Percentiles rank a stretch among this genome's conserved stretches.
Evolutionary conservation across 2,113 vertebrate species (phyloP).

Genomic region (Cyphomyrus discorhynchus): DNA sequence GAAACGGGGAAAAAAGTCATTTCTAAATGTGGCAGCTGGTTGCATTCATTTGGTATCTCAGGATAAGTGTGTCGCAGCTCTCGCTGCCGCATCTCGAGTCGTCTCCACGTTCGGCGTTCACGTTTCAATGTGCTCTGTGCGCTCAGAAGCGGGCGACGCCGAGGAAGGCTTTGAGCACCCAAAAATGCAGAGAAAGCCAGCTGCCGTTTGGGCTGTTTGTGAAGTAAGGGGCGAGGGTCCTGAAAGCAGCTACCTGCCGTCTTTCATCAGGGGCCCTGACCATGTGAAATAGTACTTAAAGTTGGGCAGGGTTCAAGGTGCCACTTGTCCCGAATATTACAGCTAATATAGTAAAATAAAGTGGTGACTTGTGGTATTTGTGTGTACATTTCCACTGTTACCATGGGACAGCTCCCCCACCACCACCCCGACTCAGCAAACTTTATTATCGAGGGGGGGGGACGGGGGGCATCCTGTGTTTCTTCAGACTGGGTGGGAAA

Average conservation of each 20-base stretch:
- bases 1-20: not conserved
- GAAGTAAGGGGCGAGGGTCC: not conserved
- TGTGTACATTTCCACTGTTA: not conserved
- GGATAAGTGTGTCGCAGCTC: not conserved
- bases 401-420: not conserved
- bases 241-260: not conserved
- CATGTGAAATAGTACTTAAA: not conserved
- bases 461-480: not conserved
- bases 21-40: not conserved
- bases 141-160: not conserved
- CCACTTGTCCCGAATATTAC: not conserved
- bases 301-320: not conserved
- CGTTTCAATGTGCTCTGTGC: not conserved
- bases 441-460: not conserved
- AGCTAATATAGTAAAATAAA: not conserved
- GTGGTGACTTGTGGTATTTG: not conserved
- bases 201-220: not conserved
- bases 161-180: not conserved
- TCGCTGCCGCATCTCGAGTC: not conserved
- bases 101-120: not conserved
- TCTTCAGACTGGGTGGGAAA: not conserved
- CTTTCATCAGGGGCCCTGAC: not conserved
- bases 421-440: not conserved
- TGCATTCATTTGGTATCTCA: not conserved
- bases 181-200: not conserved